Evolutionary conservation across 2,888 invertebrate species (phyloP).

Genomic region (Pollenia labialis): DNA sequence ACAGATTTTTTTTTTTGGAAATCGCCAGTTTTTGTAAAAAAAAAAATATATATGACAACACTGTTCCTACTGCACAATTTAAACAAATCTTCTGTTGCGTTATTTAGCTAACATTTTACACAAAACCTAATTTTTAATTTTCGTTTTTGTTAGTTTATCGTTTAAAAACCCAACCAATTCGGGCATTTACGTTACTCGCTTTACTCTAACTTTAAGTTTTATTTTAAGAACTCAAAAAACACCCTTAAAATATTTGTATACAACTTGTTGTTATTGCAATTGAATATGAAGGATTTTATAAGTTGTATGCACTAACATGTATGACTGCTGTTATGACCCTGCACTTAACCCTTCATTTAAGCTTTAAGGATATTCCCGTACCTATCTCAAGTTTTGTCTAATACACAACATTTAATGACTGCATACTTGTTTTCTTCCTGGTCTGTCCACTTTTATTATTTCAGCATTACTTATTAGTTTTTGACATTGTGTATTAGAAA

Average conservation of each 20-base stretch:
- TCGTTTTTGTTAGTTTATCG: no score
- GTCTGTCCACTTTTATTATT: background rate
- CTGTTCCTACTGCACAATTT: no score
- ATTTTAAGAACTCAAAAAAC: background rate
- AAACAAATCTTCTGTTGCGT: no score
- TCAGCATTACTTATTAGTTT: background rate
- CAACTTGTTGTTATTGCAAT: slow-evolving; percentile 32
- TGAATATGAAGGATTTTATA: background rate
- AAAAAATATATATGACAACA: no score
- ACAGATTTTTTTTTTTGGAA: no score
- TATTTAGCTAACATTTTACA: no score
- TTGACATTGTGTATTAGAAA: slow-evolving; percentile 10
- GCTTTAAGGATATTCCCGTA: slow-evolving; percentile 43
- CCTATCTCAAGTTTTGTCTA: slow-evolving; percentile 26
- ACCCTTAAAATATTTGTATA: background rate
- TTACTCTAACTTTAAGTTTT: no score
- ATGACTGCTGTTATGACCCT: slow-evolving; percentile 62
- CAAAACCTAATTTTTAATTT: no score
- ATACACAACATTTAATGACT: background rate
- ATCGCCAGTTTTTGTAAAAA: no score
- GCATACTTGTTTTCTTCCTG: background rate
- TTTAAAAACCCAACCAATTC: background rate
- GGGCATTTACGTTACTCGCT: background rate
- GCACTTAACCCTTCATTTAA: slow-evolving; percentile 68
- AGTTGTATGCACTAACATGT: slow-evolving; percentile 14